phyloP scores from a whole-genome alignment of 2,113 vertebrate species.

The Dasypus novemcinctus region DNA sequence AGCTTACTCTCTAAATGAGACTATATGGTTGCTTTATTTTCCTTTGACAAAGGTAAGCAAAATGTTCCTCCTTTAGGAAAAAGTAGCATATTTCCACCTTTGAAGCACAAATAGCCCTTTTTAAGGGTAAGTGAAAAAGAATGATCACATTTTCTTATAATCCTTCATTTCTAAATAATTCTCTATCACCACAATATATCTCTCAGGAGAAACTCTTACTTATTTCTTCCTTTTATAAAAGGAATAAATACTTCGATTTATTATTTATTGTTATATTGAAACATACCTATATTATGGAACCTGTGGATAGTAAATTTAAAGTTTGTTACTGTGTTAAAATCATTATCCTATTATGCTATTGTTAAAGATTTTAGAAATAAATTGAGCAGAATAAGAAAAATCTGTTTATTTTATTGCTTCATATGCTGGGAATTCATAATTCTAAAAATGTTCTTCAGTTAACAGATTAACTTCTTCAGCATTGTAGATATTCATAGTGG shows the following conservation, averaged over 20 bases:
- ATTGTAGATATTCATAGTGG: background rate
- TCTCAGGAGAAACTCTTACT: too few relatives aligned
- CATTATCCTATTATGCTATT: background rate
- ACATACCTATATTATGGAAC: background rate
- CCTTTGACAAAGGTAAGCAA: background rate
- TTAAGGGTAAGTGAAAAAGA: background rate
- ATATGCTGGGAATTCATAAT: background rate
- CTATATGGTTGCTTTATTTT: background rate
- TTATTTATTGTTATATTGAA: background rate
- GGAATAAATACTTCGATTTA: too few relatives aligned
- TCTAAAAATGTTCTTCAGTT: background rate
- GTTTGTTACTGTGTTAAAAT: background rate
- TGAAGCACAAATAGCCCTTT: background rate
- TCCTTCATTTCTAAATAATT: too few relatives aligned
- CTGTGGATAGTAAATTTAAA: background rate
- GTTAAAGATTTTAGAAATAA: constrained; percentile 13
- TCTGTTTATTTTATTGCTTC: background rate
- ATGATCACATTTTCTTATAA: too few relatives aligned
- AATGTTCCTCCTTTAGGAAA: too few relatives aligned
- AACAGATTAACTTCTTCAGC: background rate
- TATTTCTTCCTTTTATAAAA: background rate
- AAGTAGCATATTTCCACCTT: background rate
- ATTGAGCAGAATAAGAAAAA: background rate
- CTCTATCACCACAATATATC: too few relatives aligned
- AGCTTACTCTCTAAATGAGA: background rate